Percentiles rank a stretch among this genome's conserved stretches.
Conservation (phyloP, 2,888 invertebrate species). For the Archaeoteleia sp. region DNA sequence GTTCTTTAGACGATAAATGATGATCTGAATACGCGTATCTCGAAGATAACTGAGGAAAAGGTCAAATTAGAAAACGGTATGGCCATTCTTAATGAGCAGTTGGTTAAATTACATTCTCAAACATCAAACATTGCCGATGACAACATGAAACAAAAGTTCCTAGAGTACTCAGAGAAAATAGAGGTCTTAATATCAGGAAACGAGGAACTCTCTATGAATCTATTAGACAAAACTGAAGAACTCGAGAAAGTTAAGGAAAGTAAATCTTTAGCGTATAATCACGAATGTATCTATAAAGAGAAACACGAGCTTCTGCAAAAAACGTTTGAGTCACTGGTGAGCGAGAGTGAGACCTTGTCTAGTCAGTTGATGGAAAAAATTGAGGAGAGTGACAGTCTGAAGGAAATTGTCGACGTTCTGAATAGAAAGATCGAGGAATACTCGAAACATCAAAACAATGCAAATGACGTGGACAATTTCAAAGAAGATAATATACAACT, state of each 20-base stretch:
- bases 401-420: conserved; percentile 54
- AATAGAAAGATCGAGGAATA: conserved; percentile 51
- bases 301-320: conserved; percentile 46
- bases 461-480: conserved; percentile 20
- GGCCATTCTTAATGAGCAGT: conserved; percentile 47
- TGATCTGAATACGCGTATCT: conserved; percentile 57
- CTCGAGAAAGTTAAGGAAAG: conserved; percentile 60
- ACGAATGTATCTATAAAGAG: conserved; percentile 63
- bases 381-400: conserved; percentile 63
- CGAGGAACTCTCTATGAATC: conserved; percentile 76
- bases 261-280: conserved; percentile 58
- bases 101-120: conserved; percentile 40
- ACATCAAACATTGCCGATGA: conserved; percentile 46
- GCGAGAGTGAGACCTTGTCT: conserved; percentile 63
- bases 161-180: conserved; percentile 56
- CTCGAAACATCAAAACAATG: background rate
- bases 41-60: conserved; percentile 58
- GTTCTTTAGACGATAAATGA: conserved; percentile 57
- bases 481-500: conserved; percentile 52
- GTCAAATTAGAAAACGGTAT: conserved; percentile 53
- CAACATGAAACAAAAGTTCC: conserved; percentile 41
- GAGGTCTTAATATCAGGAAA: conserved; percentile 60
- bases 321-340: conserved; percentile 51
- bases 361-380: conserved; percentile 63
- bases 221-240: conserved; percentile 78